These are phyloP conservation scores for Cyprinodon brontotheroides DNA, from an alignment of 2,113 vertebrate species.

Conservation along the genomic window DNA sequence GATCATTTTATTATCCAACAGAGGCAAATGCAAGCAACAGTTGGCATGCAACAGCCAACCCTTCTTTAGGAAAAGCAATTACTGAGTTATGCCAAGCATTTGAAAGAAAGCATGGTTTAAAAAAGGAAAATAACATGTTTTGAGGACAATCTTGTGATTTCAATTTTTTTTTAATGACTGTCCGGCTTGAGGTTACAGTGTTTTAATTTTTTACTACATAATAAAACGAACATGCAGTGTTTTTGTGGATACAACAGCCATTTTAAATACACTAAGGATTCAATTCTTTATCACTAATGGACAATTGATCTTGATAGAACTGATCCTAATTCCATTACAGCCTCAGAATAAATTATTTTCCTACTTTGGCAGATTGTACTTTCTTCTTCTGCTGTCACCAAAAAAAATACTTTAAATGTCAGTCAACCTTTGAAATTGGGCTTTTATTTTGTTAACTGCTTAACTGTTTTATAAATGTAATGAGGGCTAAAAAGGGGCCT, in stretches of 20 bases:
- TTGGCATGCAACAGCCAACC: conserved; percentile 27
- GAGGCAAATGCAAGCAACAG: conserved; percentile 51
- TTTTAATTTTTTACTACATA: not conserved
- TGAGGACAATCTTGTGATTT: not conserved
- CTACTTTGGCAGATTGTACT: not conserved
- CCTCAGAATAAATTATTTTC: too few relatives aligned
- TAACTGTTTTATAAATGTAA: too few relatives aligned
- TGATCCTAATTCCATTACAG: not conserved
- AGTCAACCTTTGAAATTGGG: too few relatives aligned
- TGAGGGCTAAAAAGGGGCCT: too few relatives aligned
- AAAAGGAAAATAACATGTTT: conserved; percentile 33
- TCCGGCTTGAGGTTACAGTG: not conserved
- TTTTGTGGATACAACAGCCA: not conserved
- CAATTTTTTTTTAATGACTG: not conserved
- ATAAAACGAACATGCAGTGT: not conserved
- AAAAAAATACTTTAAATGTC: too few relatives aligned
- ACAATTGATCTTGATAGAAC: not conserved
- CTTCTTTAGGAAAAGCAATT: conserved; percentile 32
- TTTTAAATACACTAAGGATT: not conserved
- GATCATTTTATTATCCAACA: conserved; percentile 37
- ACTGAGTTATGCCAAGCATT: conserved; percentile 49
- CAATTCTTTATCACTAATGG: not conserved
- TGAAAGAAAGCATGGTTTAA: conserved; percentile 41
- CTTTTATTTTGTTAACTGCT: too few relatives aligned
- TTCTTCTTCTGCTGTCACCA: not conserved